These are phyloP conservation scores for Syngnathoides biaculeatus DNA, from an alignment of 2,113 vertebrate genomes.

Conservation along the genomic window DNA sequence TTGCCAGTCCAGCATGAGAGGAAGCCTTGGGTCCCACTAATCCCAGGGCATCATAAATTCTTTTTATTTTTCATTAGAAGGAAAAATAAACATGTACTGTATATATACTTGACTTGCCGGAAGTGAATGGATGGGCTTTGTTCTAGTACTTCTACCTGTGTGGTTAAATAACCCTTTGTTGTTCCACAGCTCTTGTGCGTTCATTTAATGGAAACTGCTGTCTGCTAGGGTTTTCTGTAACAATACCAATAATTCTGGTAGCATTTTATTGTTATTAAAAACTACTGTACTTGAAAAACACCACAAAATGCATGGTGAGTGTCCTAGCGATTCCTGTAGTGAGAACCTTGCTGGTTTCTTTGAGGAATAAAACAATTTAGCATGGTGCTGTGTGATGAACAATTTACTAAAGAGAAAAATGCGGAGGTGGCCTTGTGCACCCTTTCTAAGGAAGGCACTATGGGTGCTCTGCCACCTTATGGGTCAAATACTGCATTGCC, in stretches of 20 bases:
- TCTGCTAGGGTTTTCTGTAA: slow-evolving; percentile 18
- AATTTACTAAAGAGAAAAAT: slow-evolving; percentile 48
- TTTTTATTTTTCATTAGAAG: slow-evolving; percentile 18
- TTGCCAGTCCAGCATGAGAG: slow-evolving; percentile 2
- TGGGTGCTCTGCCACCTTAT: slow-evolving; percentile 66
- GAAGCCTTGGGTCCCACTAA: slow-evolving; percentile 4
- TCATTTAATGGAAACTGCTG: slow-evolving; percentile 28
- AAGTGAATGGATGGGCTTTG: background rate
- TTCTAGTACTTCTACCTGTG: slow-evolving; percentile 10
- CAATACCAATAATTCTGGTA: slow-evolving; percentile 32
- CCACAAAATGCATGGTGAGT: slow-evolving; percentile 40
- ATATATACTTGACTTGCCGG: background rate
- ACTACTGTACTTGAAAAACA: slow-evolving; percentile 26
- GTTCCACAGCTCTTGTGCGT: slow-evolving; percentile 18
- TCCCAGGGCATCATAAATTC: slow-evolving; percentile 15
- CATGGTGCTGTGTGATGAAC: slow-evolving; percentile 45
- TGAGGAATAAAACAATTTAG: slow-evolving; percentile 43
- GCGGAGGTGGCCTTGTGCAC: slow-evolving; percentile 30
- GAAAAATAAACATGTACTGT: background rate
- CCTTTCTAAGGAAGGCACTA: slow-evolving; percentile 79
- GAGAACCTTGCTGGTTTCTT: slow-evolving; percentile 25
- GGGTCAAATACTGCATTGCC: slow-evolving; percentile 33
- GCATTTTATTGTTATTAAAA: slow-evolving; percentile 12
- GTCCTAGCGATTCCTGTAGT: slow-evolving; percentile 38
- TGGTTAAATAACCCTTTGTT: slow-evolving; percentile 14